These are phyloP conservation scores for Cottoperca gobio DNA, from an alignment of 2,797 vertebrate genomes.

Conservation along the genomic window DNA sequence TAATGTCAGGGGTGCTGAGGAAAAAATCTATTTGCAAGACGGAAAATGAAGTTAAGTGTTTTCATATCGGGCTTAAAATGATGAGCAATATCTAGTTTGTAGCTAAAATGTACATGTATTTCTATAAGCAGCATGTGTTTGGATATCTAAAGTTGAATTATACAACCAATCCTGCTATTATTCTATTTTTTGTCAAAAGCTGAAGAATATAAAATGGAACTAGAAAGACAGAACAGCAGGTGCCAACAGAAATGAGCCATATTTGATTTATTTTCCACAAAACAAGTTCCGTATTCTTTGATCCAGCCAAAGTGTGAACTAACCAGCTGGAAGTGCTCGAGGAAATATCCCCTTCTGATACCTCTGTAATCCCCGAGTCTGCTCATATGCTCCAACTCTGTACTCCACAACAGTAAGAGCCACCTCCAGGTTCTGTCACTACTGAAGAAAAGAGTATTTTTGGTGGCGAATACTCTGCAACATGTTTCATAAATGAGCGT, in stretches of 20 bases:
- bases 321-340: constrained; percentile 59
- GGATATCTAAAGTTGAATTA: not conserved
- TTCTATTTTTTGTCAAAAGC: not conserved
- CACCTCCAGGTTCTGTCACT: not conserved
- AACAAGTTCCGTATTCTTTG: constrained; percentile 48
- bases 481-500: not conserved
- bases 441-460: not conserved
- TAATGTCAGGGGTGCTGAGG: not conserved
- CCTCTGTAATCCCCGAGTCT: constrained; percentile 50
- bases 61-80: not conserved
- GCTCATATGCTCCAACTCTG: constrained; percentile 22
- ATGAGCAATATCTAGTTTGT: not conserved
- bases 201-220: not conserved
- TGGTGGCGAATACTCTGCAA: not conserved
- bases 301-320: constrained; percentile 34
- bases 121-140: not conserved
- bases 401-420: not conserved
- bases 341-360: constrained; percentile 53
- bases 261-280: constrained; percentile 46
- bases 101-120: not conserved
- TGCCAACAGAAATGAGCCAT: constrained; percentile 23
- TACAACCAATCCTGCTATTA: not conserved
- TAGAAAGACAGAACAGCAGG: constrained; percentile 33
- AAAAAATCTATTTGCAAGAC: not conserved
- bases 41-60: not conserved